These are phyloP conservation scores for Phytoseiulus persimilis DNA, from an alignment of 2,888 invertebrate genomes.

Conservation along the genomic window DNA sequence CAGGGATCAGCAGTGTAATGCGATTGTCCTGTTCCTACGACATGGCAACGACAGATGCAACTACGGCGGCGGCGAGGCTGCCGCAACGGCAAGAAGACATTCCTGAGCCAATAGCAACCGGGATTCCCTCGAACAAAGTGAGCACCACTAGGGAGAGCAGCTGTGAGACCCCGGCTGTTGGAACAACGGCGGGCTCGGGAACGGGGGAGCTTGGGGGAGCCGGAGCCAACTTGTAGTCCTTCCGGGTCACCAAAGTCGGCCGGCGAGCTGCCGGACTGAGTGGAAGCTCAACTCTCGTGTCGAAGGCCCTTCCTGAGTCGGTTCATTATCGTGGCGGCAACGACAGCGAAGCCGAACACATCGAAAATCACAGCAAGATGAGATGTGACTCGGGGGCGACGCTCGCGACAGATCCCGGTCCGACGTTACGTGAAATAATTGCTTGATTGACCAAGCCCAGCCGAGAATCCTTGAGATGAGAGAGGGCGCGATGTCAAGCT, in stretches of 20 bases:
- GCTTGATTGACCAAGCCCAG: not conserved
- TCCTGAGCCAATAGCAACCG: not conserved
- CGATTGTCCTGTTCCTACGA: slow-evolving; percentile 36
- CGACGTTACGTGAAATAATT: not conserved
- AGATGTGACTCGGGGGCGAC: not conserved
- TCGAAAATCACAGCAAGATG: not conserved
- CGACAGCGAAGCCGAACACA: not conserved
- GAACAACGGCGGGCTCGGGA: not conserved
- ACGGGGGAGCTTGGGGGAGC: not conserved
- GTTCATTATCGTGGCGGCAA: not conserved
- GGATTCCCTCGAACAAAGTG: not conserved
- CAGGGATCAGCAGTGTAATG: slow-evolving; percentile 34
- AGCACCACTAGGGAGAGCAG: not conserved
- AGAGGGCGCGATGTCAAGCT: too few relatives aligned
- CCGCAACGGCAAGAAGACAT: not conserved
- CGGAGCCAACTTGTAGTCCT: not conserved
- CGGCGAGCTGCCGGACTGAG: not conserved
- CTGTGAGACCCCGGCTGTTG: not conserved
- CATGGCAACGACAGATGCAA: slow-evolving; percentile 28
- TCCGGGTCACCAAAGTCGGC: not conserved
- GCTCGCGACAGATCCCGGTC: not conserved
- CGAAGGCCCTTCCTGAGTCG: not conserved
- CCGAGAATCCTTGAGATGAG: too few relatives aligned
- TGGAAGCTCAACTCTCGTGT: not conserved
- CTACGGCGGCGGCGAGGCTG: not conserved